phyloP scores from a whole-genome alignment of 2,797 vertebrate species.

The Hyperoplus lanceolatus region DNA sequence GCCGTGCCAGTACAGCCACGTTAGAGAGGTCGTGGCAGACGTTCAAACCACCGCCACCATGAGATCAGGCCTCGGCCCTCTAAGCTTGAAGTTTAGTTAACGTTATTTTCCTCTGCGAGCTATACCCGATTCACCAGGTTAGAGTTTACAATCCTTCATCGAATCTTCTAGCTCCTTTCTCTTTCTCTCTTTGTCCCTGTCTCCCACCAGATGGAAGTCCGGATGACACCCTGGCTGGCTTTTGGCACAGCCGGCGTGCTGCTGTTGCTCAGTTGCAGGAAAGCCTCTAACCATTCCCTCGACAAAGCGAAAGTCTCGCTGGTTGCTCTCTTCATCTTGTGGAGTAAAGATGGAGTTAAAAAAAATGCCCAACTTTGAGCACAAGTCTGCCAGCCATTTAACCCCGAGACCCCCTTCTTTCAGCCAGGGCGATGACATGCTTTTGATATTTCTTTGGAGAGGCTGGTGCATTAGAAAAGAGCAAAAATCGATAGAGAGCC shows the following conservation, averaged over 20 bases:
- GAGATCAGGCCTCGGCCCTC: constrained; percentile 27
- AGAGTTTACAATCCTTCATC: constrained; percentile 21
- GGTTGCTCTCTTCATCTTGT: constrained; percentile 53
- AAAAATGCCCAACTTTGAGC: constrained; percentile 61
- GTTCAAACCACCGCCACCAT: constrained; percentile 42
- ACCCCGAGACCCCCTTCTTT: constrained; percentile 48
- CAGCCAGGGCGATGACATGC: constrained; percentile 66
- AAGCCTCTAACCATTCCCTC: constrained; percentile 52
- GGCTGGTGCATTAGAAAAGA: constrained; percentile 72
- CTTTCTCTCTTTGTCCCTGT: constrained; percentile 30
- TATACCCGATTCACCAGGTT: constrained; percentile 28
- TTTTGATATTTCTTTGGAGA: constrained; percentile 72
- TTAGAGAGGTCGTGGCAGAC: constrained; percentile 60
- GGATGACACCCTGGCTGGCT: constrained; percentile 58
- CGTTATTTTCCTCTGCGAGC: constrained; percentile 30
- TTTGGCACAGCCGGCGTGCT: constrained; percentile 27
- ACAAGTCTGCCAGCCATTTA: constrained; percentile 35
- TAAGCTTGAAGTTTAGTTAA: constrained; percentile 23
- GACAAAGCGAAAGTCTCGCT: constrained; percentile 52
- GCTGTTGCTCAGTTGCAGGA: constrained; percentile 60
- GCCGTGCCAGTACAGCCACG: constrained; percentile 57
- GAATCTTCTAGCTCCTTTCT: constrained; percentile 27
- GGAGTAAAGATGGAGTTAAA: constrained; percentile 65
- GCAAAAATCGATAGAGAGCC: constrained; percentile 77
- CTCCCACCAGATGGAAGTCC: constrained; percentile 66